Evolutionary conservation across 1,140 invertebrate genomes (phyloP), one percentile per base, ranked within the genome.

Genomic region (Apis dorsata): DNA sequence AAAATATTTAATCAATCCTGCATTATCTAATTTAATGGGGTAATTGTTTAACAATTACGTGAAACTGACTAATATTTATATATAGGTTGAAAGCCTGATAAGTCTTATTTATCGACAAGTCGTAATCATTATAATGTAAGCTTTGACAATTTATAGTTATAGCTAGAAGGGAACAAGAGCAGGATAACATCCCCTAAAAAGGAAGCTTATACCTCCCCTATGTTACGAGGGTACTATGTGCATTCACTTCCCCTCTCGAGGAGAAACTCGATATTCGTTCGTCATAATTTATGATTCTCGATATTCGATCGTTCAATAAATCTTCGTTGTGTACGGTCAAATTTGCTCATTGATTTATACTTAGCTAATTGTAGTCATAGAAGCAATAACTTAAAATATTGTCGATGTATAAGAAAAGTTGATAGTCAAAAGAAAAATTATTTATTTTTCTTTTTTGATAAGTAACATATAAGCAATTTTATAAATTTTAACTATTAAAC

Each of bases 231-330:
- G 51, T 24, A 76, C 11, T 51, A 70, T 68, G 24, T 4, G 57
- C n/a, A 68, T 34, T 24, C 55, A 9, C 17, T 8, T 21, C 11
- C 21, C 44, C 73, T 73, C 44, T 28, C n/a, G n/a, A 19, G 21
- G 34, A 44, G 34, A 53, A 65, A 75, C 62, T 24, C 80, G 80
- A 82, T 85, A 83, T 86, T 87, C 81, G 81, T 84, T 87, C 86
- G 86, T 83, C 86, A 87, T 87, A 84, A 87, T 87, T 87, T 87
- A 87, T 87, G 85, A 86, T 87, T 87, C 71, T 49, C 80, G 80
- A 81, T 85, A 83, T 86, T 87, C 81, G 81, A 86, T 87, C 76
- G 86, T 34, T 80, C 86, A 57, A 86, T 87, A 87, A 87, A 87
- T 87, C 81, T 76, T 63, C 62, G 65, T 81, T 28, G 73, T 59